Evolutionary conservation across 2,797 vertebrate genomes (phyloP), one percentile per base, ranked within the genome.

Genomic region (Myotis findleyi): DNA sequence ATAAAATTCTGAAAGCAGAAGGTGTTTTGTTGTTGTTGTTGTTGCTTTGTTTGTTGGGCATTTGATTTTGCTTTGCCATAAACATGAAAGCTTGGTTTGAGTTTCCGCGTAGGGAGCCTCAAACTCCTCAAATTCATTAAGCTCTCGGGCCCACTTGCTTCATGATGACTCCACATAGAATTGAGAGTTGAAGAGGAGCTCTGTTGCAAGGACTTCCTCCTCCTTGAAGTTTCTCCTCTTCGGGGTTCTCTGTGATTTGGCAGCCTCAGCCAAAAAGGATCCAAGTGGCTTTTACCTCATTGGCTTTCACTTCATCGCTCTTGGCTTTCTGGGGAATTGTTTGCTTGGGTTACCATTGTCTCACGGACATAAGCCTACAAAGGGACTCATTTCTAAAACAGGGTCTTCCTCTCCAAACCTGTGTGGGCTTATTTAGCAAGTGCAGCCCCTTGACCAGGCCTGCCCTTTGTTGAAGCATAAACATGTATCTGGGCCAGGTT

Each of bases 271-370:
- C 75, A 33, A 36, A 66, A 92, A 4, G 2, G 2, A 89, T 84
- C 91, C 94, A 93, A 95, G 68, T 55, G 53, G 66, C 57, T 89
- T 97, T 87, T 59, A 71, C 75, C 72, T 93, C 92, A 84, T 71
- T 96, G 94, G 49, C 86, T 95, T 97, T 86, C 79, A 87, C 72
- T 77, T 71, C 82, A 33, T 73, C 84, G 82, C 93, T 96, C 92
- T 88, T 95, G 94, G 87, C 92, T 97, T 88, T 92, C 88, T 91
- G 11, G 0, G 49, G 81, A 80, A 90, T 94, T 86, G 82, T 96
- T 94, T 87, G 95, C 93, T 92, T 94, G 92, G 92, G 86, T 96
- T 97, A 77, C 66, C 83, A 9, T 89, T 95, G 90, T 93, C 96
- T 96, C 51, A 6, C 21, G 86, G 75, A 49, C 77, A 96, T 80